A percentile compares a stretch with the other conserved stretches of the same genome.
phyloP scores from a whole-genome alignment of 2,797 vertebrate species.

The Emys orbicularis region DNA sequence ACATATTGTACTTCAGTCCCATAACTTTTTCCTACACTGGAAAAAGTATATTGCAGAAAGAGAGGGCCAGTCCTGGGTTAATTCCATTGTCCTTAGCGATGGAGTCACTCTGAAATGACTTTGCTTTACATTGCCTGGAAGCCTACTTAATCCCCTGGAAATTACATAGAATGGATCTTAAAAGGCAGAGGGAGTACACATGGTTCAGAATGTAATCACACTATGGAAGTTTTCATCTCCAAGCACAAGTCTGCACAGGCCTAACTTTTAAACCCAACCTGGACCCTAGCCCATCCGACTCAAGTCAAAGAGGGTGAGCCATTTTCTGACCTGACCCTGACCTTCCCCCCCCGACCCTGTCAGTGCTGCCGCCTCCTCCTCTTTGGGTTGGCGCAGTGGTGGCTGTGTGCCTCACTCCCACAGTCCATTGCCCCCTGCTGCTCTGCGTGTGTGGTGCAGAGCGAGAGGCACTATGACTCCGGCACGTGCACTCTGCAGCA shows the following conservation, averaged over 20 bases:
- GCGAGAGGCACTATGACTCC: background rate
- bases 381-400: background rate
- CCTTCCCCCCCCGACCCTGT: background rate
- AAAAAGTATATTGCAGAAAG: background rate
- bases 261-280: background rate
- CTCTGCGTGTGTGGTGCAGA: background rate
- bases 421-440: background rate
- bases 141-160: background rate
- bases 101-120: too few species aligned
- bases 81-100: background rate
- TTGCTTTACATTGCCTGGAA: background rate
- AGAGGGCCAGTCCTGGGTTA: background rate
- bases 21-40: background rate
- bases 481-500: background rate
- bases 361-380: background rate
- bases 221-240: slow-evolving; percentile 24
- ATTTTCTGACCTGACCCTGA: background rate
- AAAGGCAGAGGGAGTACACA: background rate
- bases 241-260: background rate
- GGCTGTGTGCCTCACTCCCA: background rate
- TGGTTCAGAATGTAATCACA: background rate
- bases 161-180: background rate
- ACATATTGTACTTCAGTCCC: background rate
- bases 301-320: background rate
- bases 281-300: background rate